Base-by-base conservation (phyloP, 2,113 vertebrate species). In the Sula dactylatra region DNA sequence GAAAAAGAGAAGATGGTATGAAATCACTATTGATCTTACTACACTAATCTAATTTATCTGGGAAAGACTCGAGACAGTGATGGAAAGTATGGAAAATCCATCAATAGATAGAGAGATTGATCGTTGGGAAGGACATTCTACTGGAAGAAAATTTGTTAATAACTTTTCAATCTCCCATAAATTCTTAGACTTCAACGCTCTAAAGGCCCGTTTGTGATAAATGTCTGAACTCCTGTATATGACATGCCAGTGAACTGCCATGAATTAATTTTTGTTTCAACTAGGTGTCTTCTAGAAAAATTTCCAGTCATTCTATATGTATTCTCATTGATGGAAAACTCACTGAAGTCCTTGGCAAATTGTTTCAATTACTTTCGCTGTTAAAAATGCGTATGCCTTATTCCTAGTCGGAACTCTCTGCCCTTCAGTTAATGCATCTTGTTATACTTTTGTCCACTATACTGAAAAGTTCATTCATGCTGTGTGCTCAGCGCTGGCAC, bases 211-310 rank as follows among this genome's bases (percentile, higher is more conserved):
- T 96, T 92, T 93, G 79, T 94, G 90, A 86, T 86, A 93, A 95
- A 47, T 47, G 42, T 70, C 79, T 83, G 87, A 94, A 59, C 70
- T 91, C 78, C 66, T 56, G 9, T 92, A 24, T 56, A 54, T 58
- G 78, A 82, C 79, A 66, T 50, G 45, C n/a, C 58, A 86, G 31
- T 88, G 85, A 86, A 88, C 58, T 88, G 90, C 29, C 2, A 1
- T 44, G 42, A 92, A 90, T 77, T 93, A 66, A 64, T 73, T 94
- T 90, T 86, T 92, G 50, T 90, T 90, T 92, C 88, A 96, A 47
- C 66, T 45, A 90, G 7, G 6, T 66, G 82, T 55, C 88, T 73
- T 88, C 26, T 83, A 59, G 64, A 92, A 93, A 93, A 90, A 83
- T 50, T 77, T 77, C 67, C 44, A 77, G 85, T 83, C 17, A 6